Percentiles rank a stretch among this genome's conserved stretches.
Evolutionary conservation across 1,140 invertebrate genomes (phyloP).

Genomic region (Zaprionus ornatus): DNA sequence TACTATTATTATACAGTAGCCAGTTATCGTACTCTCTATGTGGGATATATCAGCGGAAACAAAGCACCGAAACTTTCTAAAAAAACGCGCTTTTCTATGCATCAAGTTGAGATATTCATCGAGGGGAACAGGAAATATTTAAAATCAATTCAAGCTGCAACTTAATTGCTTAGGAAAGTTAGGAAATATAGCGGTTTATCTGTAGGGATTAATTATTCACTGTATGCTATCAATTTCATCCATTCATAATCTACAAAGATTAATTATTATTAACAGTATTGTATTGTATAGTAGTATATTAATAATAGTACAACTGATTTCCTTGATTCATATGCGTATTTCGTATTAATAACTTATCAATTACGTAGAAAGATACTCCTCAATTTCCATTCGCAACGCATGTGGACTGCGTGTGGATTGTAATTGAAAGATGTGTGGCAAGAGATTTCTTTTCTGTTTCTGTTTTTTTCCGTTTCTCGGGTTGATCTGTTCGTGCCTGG

Average conservation of each 20-base stretch:
- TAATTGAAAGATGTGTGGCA: constrained; percentile 38
- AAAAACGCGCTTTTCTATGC: constrained; percentile 3
- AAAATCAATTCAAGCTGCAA: constrained; percentile 3
- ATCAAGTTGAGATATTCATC: not conserved
- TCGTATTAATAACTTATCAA: not conserved
- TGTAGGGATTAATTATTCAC: not conserved
- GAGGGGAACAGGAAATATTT: constrained; percentile 28
- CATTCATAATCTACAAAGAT: not conserved
- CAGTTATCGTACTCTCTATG: not conserved
- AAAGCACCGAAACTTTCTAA: constrained; percentile 38
- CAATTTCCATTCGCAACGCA: not conserved
- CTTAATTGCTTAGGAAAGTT: not conserved
- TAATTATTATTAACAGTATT: too few species aligned
- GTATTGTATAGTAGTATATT: too few species aligned
- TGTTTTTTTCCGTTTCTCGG: not conserved
- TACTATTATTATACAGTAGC: constrained; percentile 6
- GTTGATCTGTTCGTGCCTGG: constrained; percentile 35
- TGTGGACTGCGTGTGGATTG: constrained; percentile 43
- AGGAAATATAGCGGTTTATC: not conserved
- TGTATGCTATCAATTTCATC: not conserved
- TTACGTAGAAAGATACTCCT: not conserved
- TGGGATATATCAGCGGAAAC: constrained; percentile 23
- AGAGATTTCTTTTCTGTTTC: constrained; percentile 30
- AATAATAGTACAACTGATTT: not conserved
- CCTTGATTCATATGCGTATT: not conserved